phyloP scores from a whole-genome alignment of 2,888 invertebrate genomes.

The Drosophila peninsularis region DNA sequence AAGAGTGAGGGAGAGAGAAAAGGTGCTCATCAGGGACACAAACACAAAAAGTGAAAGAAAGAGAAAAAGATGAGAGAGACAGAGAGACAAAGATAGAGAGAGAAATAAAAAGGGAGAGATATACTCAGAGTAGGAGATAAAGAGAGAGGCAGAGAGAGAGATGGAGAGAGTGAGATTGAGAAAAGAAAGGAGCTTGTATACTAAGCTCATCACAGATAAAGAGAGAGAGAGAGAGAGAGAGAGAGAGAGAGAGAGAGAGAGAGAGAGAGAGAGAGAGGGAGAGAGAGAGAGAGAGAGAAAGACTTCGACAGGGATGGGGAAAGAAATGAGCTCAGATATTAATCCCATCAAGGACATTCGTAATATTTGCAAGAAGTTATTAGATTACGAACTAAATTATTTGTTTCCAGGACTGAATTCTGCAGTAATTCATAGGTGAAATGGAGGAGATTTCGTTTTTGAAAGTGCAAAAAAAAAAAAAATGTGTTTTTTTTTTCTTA shows the following conservation, averaged over 20 bases:
- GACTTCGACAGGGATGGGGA: no score
- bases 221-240: background rate
- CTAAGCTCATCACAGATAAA: background rate
- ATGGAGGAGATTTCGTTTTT: background rate
- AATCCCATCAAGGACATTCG: no score
- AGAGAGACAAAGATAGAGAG: background rate
- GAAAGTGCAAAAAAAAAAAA: background rate
- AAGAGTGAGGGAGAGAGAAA: background rate
- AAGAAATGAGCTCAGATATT: background rate
- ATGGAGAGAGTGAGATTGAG: background rate
- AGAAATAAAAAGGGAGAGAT: no score
- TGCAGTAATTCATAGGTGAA: background rate
- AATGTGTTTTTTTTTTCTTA: background rate
- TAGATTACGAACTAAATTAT: no score
- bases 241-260: no score
- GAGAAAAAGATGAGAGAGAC: background rate
- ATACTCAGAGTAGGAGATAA: background rate
- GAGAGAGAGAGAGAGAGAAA: background rate
- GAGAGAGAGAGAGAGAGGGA: background rate
- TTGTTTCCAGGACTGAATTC: background rate
- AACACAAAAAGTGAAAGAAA: background rate
- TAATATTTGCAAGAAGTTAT: no score
- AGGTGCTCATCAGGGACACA: no score
- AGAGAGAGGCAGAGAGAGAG: background rate
- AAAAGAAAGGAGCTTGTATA: background rate